These are phyloP conservation scores for Poeciliopsis turrubarensis DNA, from an alignment of 2,113 vertebrate genomes.

Conservation along the genomic window DNA sequence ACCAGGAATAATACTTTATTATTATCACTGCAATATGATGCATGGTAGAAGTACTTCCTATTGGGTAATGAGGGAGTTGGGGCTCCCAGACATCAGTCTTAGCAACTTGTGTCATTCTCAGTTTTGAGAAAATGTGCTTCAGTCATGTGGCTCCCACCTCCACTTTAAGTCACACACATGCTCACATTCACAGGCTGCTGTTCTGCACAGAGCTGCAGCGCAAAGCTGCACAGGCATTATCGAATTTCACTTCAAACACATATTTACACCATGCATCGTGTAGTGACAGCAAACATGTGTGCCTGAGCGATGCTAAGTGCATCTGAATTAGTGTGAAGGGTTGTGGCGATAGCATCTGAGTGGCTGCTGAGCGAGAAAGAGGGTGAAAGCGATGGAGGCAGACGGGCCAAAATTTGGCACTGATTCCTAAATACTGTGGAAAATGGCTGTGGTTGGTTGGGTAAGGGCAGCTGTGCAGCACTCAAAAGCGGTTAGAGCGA, in stretches of 20 bases:
- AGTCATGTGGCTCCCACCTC: slow-evolving; percentile 58
- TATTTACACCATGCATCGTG: slow-evolving; percentile 74
- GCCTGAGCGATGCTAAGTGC: slow-evolving; percentile 67
- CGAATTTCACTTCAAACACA: slow-evolving; percentile 75
- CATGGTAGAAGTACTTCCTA: slow-evolving; percentile 17
- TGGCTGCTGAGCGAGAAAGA: slow-evolving; percentile 47
- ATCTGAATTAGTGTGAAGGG: slow-evolving; percentile 73
- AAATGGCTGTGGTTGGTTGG: slow-evolving; percentile 43
- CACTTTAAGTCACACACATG: slow-evolving; percentile 26
- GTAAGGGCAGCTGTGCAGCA: slow-evolving; percentile 27
- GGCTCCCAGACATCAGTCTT: slow-evolving; percentile 66
- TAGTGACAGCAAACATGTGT: slow-evolving; percentile 69
- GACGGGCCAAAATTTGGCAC: slow-evolving; percentile 43
- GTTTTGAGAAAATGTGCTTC: slow-evolving; percentile 59
- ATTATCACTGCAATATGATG: slow-evolving; percentile 45
- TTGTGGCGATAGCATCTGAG: slow-evolving; percentile 70
- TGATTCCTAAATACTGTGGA: slow-evolving; percentile 58
- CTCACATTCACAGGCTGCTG: slow-evolving; percentile 27
- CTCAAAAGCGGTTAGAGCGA: slow-evolving; percentile 18
- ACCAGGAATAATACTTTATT: slow-evolving; percentile 33
- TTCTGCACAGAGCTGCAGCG: slow-evolving; percentile 44
- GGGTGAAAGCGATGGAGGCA: slow-evolving; percentile 36
- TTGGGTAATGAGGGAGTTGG: slow-evolving; percentile 12
- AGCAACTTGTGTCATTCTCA: slow-evolving; percentile 70
- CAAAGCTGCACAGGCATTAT: slow-evolving; percentile 58